Percentiles rank a stretch among this genome's conserved stretches.
Evolutionary conservation across 2,797 vertebrate species (phyloP).

Genomic region (Glossophaga mutica): DNA sequence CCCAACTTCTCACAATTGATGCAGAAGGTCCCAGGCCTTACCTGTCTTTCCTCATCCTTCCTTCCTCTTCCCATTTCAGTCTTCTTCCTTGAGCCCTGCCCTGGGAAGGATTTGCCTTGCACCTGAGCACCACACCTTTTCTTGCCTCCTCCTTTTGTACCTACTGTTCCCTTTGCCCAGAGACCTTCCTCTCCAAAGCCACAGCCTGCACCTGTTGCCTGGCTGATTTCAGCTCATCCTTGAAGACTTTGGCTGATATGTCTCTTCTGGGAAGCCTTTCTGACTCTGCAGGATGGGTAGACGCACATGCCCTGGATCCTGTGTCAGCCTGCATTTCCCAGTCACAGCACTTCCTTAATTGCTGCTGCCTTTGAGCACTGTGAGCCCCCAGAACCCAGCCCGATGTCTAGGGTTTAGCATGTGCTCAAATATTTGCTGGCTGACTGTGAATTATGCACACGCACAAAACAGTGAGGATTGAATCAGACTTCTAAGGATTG

Average conservation of each 20-base stretch:
- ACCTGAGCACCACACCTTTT: background rate
- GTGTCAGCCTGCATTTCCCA: background rate
- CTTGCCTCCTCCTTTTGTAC: background rate
- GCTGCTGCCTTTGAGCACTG: background rate
- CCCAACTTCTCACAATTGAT: background rate
- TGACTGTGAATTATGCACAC: background rate
- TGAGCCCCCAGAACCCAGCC: background rate
- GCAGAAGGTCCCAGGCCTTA: background rate
- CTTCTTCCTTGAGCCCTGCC: background rate
- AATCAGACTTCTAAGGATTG: constrained; percentile 14
- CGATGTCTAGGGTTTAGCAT: background rate
- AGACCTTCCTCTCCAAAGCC: background rate
- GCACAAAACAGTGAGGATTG: constrained; percentile 27
- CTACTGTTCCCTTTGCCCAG: background rate
- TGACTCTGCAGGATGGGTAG: background rate
- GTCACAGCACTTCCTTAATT: background rate
- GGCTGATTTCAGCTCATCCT: background rate
- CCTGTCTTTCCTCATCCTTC: too few relatives aligned
- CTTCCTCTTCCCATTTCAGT: background rate
- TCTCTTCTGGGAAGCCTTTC: background rate
- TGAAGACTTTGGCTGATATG: background rate
- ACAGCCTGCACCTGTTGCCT: background rate
- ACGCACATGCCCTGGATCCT: background rate
- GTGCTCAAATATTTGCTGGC: background rate
- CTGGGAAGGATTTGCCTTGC: background rate